A percentile compares a stretch with the other conserved stretches of the same genome.
Evolutionary conservation across 2,113 vertebrate genomes (phyloP).

Genomic region (Ammodytes marinus): DNA sequence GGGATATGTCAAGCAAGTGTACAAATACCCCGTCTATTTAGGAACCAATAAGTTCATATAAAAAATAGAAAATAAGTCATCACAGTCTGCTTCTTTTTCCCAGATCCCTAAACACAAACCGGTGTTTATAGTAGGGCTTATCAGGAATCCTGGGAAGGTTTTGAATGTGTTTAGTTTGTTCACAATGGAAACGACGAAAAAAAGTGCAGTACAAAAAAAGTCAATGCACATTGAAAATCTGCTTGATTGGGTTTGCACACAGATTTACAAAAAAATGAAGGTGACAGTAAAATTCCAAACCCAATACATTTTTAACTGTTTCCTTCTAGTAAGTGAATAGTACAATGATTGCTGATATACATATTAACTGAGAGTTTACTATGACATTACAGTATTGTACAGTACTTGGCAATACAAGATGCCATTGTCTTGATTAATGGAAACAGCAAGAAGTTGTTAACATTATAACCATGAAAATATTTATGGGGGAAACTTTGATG

Average conservation of each 20-base stretch:
- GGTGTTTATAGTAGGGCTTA: too few relatives aligned
- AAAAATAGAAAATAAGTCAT: neutral
- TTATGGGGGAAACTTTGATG: slow-evolving; percentile 15
- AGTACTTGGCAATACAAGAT: neutral
- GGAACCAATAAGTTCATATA: neutral
- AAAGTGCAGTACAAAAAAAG: neutral
- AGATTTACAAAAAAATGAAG: neutral
- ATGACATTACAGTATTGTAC: neutral
- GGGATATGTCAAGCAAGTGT: neutral
- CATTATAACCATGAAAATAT: slow-evolving; percentile 20
- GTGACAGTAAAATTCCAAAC: neutral
- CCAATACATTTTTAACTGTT: too few relatives aligned
- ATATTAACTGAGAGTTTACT: neutral
- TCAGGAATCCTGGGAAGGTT: neutral
- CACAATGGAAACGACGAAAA: neutral
- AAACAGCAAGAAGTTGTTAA: slow-evolving; percentile 19
- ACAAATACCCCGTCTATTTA: neutral
- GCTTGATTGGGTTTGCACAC: neutral
- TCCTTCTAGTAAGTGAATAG: too few relatives aligned
- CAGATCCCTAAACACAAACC: neutral
- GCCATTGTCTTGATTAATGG: neutral
- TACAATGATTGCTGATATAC: too few relatives aligned
- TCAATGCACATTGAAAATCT: neutral
- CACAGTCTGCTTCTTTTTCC: neutral
- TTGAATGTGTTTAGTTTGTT: neutral